phyloP scores from a whole-genome alignment of 2,888 invertebrate species.

The Nomada fabriciana region DNA sequence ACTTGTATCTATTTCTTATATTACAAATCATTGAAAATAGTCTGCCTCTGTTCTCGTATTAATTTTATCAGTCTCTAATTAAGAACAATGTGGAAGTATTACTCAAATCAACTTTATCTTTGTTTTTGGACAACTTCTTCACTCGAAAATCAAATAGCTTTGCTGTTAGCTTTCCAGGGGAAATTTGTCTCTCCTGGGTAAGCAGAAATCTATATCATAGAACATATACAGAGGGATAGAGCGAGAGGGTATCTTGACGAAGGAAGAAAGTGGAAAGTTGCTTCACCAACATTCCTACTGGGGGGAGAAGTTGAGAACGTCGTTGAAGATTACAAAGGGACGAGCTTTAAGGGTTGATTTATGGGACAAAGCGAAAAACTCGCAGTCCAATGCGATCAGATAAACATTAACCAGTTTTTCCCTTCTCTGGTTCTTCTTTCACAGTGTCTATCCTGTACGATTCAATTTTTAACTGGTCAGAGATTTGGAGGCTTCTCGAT shows the following conservation, averaged over 20 bases:
- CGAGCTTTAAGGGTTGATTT: conserved; percentile 65
- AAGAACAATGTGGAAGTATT: too few species aligned
- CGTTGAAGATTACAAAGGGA: conserved; percentile 66
- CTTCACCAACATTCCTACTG: conserved; percentile 14
- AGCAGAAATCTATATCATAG: conserved; percentile 62
- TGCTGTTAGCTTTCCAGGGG: conserved; percentile 71
- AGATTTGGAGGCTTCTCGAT: background rate
- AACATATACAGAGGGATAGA: too few species aligned
- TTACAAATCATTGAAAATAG: too few species aligned
- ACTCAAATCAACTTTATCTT: too few species aligned
- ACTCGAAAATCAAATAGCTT: conserved; percentile 53
- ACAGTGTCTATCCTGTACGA: background rate
- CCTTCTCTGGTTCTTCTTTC: background rate
- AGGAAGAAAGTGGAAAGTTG: conserved; percentile 40
- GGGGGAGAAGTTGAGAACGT: conserved; percentile 55
- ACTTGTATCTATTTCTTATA: too few species aligned
- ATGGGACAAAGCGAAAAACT: conserved; percentile 47
- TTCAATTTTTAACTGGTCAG: conserved; percentile 5
- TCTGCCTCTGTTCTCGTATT: too few species aligned
- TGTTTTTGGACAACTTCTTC: background rate
- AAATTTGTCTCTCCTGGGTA: conserved; percentile 58
- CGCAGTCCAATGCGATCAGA: conserved; percentile 25
- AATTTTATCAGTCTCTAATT: too few species aligned
- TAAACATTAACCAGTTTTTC: conserved; percentile 52
- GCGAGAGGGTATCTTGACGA: background rate